These are phyloP conservation scores for Apis laboriosa DNA, from an alignment of 1,140 invertebrate genomes.

Conservation along the genomic window DNA sequence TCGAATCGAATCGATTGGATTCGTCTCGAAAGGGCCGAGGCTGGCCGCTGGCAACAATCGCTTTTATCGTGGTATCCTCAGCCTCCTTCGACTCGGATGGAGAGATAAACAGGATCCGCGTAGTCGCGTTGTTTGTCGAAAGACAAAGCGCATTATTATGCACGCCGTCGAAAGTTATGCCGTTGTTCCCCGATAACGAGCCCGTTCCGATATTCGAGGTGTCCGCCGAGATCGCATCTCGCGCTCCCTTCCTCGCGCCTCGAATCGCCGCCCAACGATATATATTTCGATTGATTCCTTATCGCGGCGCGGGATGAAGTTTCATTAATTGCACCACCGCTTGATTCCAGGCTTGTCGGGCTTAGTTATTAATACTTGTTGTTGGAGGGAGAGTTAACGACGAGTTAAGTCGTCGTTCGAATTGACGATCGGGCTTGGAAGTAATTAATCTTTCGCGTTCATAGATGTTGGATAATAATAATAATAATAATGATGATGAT, in stretches of 20 bases:
- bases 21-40: constrained; percentile 41
- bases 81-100: not conserved
- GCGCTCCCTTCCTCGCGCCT: not conserved
- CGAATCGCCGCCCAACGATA: not conserved
- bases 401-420: too few relatives aligned
- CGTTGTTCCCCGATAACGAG: constrained; percentile 39
- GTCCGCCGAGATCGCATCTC: constrained; percentile 38
- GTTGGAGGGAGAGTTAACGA: too few relatives aligned
- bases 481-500: too few relatives aligned
- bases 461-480: too few relatives aligned
- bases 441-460: too few relatives aligned
- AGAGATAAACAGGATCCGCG: constrained; percentile 40
- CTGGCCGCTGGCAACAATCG: constrained; percentile 42
- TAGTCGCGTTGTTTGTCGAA: constrained; percentile 41
- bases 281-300: constrained; percentile 37
- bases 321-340: not conserved
- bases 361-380: too few relatives aligned
- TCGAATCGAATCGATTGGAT: constrained; percentile 60
- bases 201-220: constrained; percentile 39
- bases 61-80: constrained; percentile 44
- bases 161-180: constrained; percentile 48
- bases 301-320: not conserved
- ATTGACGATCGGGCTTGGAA: too few relatives aligned
- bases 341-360: too few relatives aligned
- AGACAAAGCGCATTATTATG: constrained; percentile 58